phyloP scores from a whole-genome alignment of 2,797 vertebrate genomes.

The Neosilurus hyrtlii region DNA sequence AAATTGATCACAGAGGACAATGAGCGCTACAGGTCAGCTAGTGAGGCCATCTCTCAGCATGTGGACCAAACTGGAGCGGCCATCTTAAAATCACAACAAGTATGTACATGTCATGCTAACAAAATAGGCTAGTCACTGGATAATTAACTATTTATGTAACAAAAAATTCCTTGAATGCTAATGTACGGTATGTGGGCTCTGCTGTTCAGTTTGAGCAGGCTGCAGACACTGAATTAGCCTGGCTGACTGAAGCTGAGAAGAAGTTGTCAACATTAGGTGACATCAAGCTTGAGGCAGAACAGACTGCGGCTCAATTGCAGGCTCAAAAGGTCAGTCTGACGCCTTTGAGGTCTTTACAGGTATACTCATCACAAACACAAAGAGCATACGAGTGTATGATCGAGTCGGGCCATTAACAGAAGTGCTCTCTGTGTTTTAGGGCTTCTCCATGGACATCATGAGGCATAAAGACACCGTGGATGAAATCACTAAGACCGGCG shows the following conservation, averaged over 20 bases:
- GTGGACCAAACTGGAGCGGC: slow-evolving; percentile 89
- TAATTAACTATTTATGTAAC: background rate
- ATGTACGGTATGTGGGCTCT: background rate
- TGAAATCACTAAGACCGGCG: slow-evolving; percentile 85
- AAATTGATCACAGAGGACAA: slow-evolving; percentile 88
- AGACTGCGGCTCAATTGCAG: slow-evolving; percentile 90
- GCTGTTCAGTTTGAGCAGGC: slow-evolving; percentile 89
- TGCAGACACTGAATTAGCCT: slow-evolving; percentile 84
- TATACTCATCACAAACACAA: slow-evolving; percentile 39
- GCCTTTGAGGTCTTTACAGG: slow-evolving; percentile 28
- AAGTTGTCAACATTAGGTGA: slow-evolving; percentile 86
- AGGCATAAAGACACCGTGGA: slow-evolving; percentile 94
- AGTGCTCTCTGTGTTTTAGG: slow-evolving; percentile 69
- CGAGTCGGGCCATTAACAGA: background rate
- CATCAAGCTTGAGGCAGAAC: slow-evolving; percentile 92
- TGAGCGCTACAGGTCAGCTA: slow-evolving; percentile 82
- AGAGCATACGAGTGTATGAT: slow-evolving; percentile 47
- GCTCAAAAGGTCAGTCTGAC: slow-evolving; percentile 88
- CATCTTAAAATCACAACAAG: slow-evolving; percentile 90
- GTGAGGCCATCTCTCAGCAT: slow-evolving; percentile 79
- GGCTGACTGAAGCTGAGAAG: slow-evolving; percentile 85
- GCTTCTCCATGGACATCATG: slow-evolving; percentile 96
- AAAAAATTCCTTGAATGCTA: background rate
- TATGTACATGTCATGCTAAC: slow-evolving; percentile 59
- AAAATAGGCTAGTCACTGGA: background rate